A percentile compares a stretch with the other conserved stretches of the same genome.
Conservation (phyloP, 2,113 vertebrate genomes). For the Lampris megalopsis region DNA sequence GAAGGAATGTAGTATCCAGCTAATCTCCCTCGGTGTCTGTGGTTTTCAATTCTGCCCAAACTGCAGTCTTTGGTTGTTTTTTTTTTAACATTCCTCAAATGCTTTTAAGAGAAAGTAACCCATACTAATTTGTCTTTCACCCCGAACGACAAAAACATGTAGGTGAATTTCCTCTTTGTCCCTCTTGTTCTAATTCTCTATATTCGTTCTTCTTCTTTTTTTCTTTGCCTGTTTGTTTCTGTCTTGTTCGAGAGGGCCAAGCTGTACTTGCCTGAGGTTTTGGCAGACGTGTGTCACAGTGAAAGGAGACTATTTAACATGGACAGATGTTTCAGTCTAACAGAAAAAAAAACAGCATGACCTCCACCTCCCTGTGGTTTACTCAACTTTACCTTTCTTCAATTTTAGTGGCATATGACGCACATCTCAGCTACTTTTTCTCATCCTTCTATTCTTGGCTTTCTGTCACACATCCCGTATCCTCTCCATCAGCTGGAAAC, state of each 20-base stretch:
- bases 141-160: constrained; percentile 42
- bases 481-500: no score
- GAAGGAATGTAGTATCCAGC: constrained; percentile 1
- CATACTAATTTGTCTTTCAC: constrained; percentile 53
- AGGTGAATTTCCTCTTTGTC: constrained; percentile 11
- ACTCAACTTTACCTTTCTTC: background rate
- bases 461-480: no score
- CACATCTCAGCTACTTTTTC: background rate
- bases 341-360: constrained; percentile 12
- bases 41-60: constrained; percentile 52
- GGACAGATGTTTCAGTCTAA: constrained; percentile 33
- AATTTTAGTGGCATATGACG: background rate
- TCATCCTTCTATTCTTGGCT: background rate
- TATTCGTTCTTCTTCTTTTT: background rate
- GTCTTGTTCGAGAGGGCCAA: background rate
- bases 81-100: constrained; percentile 60
- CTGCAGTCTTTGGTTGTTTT: constrained; percentile 10
- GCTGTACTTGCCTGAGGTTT: constrained; percentile 9
- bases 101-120: constrained; percentile 55
- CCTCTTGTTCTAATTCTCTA: background rate
- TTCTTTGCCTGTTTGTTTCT: constrained; percentile 6
- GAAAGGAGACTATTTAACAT: constrained; percentile 7
- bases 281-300: constrained; percentile 12
- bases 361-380: background rate
- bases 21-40: constrained; percentile 15